Conservation (phyloP, 2,113 vertebrate genomes). For the Rhizomys pruinosus region DNA sequence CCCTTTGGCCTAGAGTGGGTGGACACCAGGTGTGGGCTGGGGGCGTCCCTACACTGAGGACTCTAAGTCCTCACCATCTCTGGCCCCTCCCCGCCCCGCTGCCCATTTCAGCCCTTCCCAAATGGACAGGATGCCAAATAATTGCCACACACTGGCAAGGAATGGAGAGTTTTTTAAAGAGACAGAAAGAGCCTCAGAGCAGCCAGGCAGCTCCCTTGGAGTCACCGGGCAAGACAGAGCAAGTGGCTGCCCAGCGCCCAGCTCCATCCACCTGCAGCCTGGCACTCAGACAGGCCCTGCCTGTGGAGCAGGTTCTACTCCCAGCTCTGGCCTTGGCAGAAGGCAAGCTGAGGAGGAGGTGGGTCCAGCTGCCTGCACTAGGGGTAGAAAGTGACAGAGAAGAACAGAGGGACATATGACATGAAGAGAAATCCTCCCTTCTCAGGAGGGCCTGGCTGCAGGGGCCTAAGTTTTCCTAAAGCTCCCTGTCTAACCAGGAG, state of each 20-base stretch:
- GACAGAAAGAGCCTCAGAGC: conserved; percentile 49
- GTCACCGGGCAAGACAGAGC: conserved; percentile 82
- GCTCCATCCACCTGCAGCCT: conserved; percentile 87
- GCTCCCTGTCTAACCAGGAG: neutral
- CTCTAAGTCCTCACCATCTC: neutral
- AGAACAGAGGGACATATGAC: neutral
- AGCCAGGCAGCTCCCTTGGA: conserved; percentile 79
- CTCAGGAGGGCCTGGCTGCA: neutral
- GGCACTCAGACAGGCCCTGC: conserved; percentile 83
- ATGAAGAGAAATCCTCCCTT: neutral
- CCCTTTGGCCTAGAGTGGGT: neutral
- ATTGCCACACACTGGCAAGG: conserved; percentile 57
- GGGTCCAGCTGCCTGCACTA: neutral
- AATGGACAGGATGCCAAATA: neutral
- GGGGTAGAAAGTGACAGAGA: neutral
- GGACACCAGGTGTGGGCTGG: neutral
- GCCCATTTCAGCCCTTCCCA: conserved; percentile 20
- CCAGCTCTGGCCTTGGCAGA: conserved; percentile 49
- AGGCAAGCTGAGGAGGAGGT: conserved; percentile 5
- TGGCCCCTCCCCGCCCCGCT: neutral
- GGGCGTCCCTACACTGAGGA: neutral
- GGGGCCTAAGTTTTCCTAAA: neutral
- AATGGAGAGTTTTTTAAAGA: conserved; percentile 65
- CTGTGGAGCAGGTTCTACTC: conserved; percentile 80
- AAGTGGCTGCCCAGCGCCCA: conserved; percentile 81